Conservation (phyloP, 2,113 vertebrate species). For the Lethenteron reissneri region DNA sequence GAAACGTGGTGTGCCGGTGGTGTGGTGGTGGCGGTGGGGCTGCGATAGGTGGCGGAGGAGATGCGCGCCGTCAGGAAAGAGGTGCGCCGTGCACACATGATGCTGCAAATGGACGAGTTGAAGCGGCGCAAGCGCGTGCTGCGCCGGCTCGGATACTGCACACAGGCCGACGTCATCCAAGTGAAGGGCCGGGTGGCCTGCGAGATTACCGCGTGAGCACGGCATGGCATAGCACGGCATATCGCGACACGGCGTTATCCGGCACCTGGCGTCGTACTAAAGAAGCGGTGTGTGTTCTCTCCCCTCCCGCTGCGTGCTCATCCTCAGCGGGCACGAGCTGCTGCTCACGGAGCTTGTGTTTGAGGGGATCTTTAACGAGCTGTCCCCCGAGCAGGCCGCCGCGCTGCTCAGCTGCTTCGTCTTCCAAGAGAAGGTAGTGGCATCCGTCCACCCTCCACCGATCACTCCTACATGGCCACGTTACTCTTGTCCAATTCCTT, state of each 20-base stretch:
- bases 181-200: conserved; percentile 91
- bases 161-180: conserved; percentile 81
- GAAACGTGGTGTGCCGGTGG: too few species aligned
- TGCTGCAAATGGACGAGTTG: conserved; percentile 91
- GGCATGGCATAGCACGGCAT: too few species aligned
- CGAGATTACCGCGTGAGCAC: conserved; percentile 73
- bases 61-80: conserved; percentile 63
- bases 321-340: conserved; percentile 59
- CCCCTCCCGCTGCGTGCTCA: too few species aligned
- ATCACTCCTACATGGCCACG: too few species aligned
- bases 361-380: conserved; percentile 87
- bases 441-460: too few species aligned
- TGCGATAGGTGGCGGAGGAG: conserved; percentile 45
- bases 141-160: conserved; percentile 69
- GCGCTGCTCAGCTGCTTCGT: conserved; percentile 87
- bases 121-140: conserved; percentile 91
- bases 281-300: too few species aligned
- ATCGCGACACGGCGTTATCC: too few species aligned
- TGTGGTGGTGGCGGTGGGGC: too few species aligned
- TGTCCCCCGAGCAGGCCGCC: conserved; percentile 63
- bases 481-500: too few species aligned
- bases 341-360: conserved; percentile 95
- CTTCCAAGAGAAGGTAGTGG: conserved; percentile 75
- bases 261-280: too few species aligned
- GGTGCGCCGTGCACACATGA: conserved; percentile 68